These are phyloP conservation scores for Chionis minor DNA, from an alignment of 2,113 vertebrate genomes.

Conservation along the genomic window DNA sequence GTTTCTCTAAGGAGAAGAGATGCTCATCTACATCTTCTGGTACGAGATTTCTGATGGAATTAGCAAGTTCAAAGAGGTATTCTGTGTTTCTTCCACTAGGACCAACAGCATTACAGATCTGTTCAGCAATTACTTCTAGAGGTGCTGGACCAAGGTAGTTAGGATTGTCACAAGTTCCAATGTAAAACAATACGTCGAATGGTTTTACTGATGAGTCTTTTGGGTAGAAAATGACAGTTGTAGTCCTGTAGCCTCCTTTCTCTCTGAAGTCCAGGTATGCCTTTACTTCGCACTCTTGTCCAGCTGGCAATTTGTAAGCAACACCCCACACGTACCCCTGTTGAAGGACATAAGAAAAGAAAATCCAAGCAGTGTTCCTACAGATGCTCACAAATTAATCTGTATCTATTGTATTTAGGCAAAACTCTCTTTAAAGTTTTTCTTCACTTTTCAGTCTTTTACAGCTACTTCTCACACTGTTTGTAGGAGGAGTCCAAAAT, in stretches of 20 bases:
- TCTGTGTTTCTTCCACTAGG: constrained; percentile 93
- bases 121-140: constrained; percentile 91
- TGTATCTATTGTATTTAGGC: neutral
- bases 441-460: neutral
- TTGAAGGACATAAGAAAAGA: constrained; percentile 22
- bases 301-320: constrained; percentile 90
- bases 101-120: constrained; percentile 87
- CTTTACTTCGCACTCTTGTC: constrained; percentile 91
- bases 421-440: neutral
- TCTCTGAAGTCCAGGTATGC: constrained; percentile 92
- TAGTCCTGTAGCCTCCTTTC: constrained; percentile 92
- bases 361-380: neutral
- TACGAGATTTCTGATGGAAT: constrained; percentile 85
- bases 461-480: neutral
- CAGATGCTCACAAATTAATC: neutral
- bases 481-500: neutral
- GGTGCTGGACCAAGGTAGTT: constrained; percentile 96
- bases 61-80: constrained; percentile 93
- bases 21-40: constrained; percentile 92
- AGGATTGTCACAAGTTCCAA: constrained; percentile 91
- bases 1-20: constrained; percentile 90
- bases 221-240: constrained; percentile 85
- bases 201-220: constrained; percentile 77
- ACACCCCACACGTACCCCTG: constrained; percentile 96
- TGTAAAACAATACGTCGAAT: constrained; percentile 87